Percentiles rank a stretch among this genome's conserved stretches.
Conservation (phyloP, 2,797 vertebrate genomes). For the Potorous gilbertii region DNA sequence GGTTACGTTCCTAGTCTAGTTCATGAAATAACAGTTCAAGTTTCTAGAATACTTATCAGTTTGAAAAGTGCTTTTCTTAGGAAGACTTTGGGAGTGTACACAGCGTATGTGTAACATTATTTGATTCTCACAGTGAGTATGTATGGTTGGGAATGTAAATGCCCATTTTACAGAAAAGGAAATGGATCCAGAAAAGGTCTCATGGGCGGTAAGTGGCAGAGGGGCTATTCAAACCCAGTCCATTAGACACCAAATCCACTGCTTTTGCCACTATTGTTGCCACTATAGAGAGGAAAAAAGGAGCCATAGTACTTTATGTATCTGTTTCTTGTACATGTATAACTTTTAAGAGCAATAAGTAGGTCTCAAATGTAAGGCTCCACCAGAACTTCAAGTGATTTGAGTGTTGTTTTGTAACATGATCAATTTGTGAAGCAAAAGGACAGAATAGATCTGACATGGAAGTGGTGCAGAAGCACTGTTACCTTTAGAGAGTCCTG, state of each 20-base stretch:
- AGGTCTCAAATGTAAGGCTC: not conserved
- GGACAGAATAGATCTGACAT: not conserved
- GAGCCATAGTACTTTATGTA: not conserved
- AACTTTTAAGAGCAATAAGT: not conserved
- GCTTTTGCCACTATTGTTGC: not conserved
- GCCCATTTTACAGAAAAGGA: not conserved
- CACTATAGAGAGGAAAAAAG: not conserved
- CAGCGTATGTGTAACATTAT: not conserved
- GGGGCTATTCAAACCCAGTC: not conserved
- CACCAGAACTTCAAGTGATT: not conserved
- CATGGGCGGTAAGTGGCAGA: not conserved
- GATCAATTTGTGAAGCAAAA: not conserved
- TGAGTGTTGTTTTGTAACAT: not conserved
- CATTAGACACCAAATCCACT: not conserved
- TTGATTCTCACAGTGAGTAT: not conserved
- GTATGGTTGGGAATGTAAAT: not conserved
- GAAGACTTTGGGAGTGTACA: not conserved
- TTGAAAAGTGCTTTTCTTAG: not conserved
- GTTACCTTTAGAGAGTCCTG: not conserved
- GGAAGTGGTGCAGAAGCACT: not conserved
- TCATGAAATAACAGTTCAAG: not conserved
- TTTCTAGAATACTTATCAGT: not conserved
- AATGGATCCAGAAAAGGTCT: not conserved
- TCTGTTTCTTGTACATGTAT: not conserved
- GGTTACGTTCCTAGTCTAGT: not conserved